phyloP scores from a whole-genome alignment of 2,888 invertebrate species.

The Caenorhabditis uteleia region DNA sequence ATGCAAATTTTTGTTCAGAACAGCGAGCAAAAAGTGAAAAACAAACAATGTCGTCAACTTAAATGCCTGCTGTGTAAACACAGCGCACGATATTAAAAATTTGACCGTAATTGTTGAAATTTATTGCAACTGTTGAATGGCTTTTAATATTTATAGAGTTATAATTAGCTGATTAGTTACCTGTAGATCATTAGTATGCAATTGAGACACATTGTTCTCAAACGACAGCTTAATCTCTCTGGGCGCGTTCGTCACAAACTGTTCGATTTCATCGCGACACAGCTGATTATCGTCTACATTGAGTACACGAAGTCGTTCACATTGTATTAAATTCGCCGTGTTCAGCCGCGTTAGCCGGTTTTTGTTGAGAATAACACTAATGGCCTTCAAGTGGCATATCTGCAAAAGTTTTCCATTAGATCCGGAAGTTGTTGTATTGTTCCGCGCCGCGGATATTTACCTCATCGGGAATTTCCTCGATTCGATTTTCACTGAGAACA shows the following conservation, averaged over 20 bases:
- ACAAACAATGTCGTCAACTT: constrained; percentile 22
- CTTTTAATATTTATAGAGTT: too few relatives aligned
- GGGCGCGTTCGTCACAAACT: constrained; percentile 71
- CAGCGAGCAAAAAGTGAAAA: constrained; percentile 1
- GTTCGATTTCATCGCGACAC: constrained; percentile 74
- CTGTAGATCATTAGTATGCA: constrained; percentile 18
- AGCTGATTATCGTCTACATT: constrained; percentile 94
- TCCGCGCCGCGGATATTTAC: not conserved
- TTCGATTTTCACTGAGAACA: constrained; percentile 26
- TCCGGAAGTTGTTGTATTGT: not conserved
- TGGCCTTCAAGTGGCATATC: constrained; percentile 80
- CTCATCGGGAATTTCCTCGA: constrained; percentile 29
- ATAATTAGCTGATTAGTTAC: too few relatives aligned
- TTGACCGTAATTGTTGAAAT: constrained; percentile 79
- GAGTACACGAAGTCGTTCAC: constrained; percentile 87
- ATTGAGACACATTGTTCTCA: constrained; percentile 22
- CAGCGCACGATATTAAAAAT: not conserved
- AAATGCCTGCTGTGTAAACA: constrained; percentile 9
- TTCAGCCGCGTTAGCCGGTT: constrained; percentile 79
- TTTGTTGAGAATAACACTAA: constrained; percentile 91
- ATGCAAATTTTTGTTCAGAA: not conserved
- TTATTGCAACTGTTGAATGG: constrained; percentile 83
- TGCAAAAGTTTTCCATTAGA: constrained; percentile 66
- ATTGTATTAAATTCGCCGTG: constrained; percentile 74
- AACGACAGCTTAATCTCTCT: constrained; percentile 17